These are phyloP conservation scores for Galeopterus variegatus DNA, from an alignment of 2,113 vertebrate species.

Conservation along the genomic window DNA sequence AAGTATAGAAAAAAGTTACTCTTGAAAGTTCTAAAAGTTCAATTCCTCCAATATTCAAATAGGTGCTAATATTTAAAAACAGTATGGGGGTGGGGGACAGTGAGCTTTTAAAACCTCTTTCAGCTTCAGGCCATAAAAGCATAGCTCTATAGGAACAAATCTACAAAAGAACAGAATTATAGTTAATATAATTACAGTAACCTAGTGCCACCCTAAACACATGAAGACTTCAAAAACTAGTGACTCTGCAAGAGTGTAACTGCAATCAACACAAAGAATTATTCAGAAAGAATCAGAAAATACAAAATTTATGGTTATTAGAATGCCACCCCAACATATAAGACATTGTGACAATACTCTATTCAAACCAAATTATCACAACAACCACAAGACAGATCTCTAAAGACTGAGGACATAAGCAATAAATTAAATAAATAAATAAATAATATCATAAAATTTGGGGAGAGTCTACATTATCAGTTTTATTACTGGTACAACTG, in stretches of 20 bases:
- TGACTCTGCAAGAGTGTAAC: slow-evolving; percentile 35
- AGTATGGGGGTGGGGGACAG: background rate
- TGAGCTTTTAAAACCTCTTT: slow-evolving; percentile 33
- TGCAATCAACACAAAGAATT: slow-evolving; percentile 38
- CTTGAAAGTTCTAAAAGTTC: slow-evolving; percentile 2
- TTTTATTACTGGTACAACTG: background rate
- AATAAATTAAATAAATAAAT: slow-evolving; percentile 48
- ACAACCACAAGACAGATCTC: slow-evolving; percentile 33
- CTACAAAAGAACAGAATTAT: slow-evolving; percentile 63
- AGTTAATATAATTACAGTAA: slow-evolving; percentile 52
- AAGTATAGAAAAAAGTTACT: background rate
- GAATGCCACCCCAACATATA: background rate
- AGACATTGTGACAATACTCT: slow-evolving; percentile 6
- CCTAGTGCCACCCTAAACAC: background rate
- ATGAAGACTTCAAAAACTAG: slow-evolving; percentile 39
- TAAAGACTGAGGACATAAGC: background rate
- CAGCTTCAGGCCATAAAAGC: slow-evolving; percentile 39
- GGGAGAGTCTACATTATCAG: background rate
- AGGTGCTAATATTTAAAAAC: slow-evolving; percentile 3
- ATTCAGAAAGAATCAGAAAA: slow-evolving; percentile 64
- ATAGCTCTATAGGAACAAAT: slow-evolving; percentile 39
- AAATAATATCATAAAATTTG: slow-evolving; percentile 40
- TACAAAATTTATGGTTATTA: background rate
- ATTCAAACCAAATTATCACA: background rate
- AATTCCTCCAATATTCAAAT: slow-evolving; percentile 33